phyloP scores from a whole-genome alignment of 2,113 vertebrate genomes.

The Callocephalon fimbriatum region DNA sequence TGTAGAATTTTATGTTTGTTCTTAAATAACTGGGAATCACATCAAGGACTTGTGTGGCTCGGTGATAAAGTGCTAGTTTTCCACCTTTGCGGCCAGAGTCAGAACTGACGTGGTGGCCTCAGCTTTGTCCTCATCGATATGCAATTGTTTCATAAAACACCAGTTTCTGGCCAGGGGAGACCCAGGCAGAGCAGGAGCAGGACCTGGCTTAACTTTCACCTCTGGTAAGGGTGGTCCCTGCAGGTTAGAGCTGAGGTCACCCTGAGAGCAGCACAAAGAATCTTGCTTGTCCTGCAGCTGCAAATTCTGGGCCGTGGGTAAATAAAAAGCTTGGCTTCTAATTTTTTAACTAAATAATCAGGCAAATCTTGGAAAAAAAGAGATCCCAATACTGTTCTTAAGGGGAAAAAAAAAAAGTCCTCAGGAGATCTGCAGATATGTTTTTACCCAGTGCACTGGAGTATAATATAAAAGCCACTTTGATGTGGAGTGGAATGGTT shows the following conservation, averaged over 20 bases:
- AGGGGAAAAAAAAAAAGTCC: background rate
- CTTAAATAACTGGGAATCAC: background rate
- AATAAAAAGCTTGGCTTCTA: conserved; percentile 62
- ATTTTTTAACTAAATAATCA: conserved; percentile 71
- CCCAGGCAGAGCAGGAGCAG: background rate
- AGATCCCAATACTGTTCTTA: background rate
- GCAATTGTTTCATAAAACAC: conserved; percentile 22
- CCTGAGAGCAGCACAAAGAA: background rate
- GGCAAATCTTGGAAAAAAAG: background rate
- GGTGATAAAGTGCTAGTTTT: background rate
- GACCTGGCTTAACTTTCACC: background rate
- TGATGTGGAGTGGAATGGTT: background rate
- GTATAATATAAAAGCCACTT: conserved; percentile 2
- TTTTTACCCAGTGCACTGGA: background rate
- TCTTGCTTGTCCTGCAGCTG: conserved; percentile 13
- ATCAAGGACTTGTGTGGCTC: background rate
- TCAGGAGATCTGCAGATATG: background rate
- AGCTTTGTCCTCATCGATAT: background rate
- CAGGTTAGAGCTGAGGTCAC: conserved; percentile 59
- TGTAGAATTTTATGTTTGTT: background rate
- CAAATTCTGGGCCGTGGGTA: background rate
- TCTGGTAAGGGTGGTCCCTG: conserved; percentile 18
- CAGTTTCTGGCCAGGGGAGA: background rate
- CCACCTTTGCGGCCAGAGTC: background rate
- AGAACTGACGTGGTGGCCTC: background rate